Percentiles rank a stretch among this genome's conserved stretches.
phyloP scores from a whole-genome alignment of 2,113 vertebrate genomes.

The Porphyrio hochstetteri region DNA sequence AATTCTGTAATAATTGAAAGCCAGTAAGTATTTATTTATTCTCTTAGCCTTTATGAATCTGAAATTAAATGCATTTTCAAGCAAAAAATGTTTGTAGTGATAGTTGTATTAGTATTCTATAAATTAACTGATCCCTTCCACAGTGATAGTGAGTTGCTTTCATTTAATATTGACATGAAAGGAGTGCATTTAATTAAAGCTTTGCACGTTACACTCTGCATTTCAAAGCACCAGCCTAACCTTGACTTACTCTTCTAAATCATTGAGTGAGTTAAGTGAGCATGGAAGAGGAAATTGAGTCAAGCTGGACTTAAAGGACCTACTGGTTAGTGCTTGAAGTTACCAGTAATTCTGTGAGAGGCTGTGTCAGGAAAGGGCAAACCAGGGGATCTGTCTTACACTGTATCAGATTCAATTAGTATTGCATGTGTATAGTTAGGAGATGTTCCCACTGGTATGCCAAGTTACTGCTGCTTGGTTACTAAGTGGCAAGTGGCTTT shows the following conservation, averaged over 20 bases:
- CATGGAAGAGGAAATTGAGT: background rate
- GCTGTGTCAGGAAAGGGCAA: background rate
- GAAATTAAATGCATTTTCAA: background rate
- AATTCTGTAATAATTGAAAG: background rate
- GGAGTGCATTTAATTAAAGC: background rate
- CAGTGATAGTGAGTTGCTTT: background rate
- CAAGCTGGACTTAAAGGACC: background rate
- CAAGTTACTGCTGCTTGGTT: background rate
- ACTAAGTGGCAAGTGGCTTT: background rate
- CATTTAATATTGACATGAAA: constrained; percentile 11
- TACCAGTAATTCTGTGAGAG: background rate
- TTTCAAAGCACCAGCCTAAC: background rate
- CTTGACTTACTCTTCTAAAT: background rate
- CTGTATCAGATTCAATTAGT: background rate
- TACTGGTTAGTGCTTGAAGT: background rate
- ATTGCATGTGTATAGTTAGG: fast-evolving
- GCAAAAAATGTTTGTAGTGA: background rate
- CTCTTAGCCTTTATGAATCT: background rate
- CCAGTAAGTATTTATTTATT: background rate
- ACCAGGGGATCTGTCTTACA: background rate
- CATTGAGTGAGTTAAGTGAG: background rate
- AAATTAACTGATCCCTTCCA: background rate
- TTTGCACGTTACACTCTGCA: background rate
- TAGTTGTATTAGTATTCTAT: background rate
- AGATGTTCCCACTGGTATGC: background rate